Evolutionary conservation across 2,113 vertebrate genomes (phyloP), one percentile per base, ranked within the genome.

Genomic region (Pogona vitticeps): DNA sequence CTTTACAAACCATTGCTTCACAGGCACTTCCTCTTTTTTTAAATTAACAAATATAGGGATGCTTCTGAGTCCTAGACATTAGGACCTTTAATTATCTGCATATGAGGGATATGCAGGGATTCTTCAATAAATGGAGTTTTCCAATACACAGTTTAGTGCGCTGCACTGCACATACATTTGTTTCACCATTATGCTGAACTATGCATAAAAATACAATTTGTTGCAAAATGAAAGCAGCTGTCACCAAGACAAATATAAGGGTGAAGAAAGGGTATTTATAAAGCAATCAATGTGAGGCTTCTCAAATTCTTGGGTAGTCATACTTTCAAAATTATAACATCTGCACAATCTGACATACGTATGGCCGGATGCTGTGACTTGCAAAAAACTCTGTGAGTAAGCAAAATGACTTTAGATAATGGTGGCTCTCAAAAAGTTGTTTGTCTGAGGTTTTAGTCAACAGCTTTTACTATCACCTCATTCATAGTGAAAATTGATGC

Each of bases 401-500:
- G 84, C 91, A 92, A 91, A 88, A 92, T 92, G 89, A 33, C 90
- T 91, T 92, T 90, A 95, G 84, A 93, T 88, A 91, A 90, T 72
- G 88, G 85, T 61, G 42, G 92, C 87, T 89, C 90, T 86, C 92
- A 21, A 78, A 71, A 76, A 56, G 18, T 91, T 84, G 61, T 83
- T 92, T 94, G 92, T 92, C 76, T 2, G 76, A 36, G 68, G 92
- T 94, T 92, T 94, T 90, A 65, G 95, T 94, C 94, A 87, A 91
- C 87, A 92, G 93, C 94, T 96, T 93, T 96, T 96, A 95, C 90
- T 96, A 93, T 95, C 91, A 92, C 72, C 79, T 90, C 94, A 96
- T 96, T 97, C 96, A 97, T 95, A 95, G 31, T 97, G 97, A 97
- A 96, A 97, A 95, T 61, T 94, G 95, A 96, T 96, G 97, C 97